Percentiles rank a stretch among this genome's conserved stretches.
These are phyloP conservation scores for Volucella zonaria DNA, from an alignment of 2,888 invertebrate genomes.

Conservation along the genomic window DNA sequence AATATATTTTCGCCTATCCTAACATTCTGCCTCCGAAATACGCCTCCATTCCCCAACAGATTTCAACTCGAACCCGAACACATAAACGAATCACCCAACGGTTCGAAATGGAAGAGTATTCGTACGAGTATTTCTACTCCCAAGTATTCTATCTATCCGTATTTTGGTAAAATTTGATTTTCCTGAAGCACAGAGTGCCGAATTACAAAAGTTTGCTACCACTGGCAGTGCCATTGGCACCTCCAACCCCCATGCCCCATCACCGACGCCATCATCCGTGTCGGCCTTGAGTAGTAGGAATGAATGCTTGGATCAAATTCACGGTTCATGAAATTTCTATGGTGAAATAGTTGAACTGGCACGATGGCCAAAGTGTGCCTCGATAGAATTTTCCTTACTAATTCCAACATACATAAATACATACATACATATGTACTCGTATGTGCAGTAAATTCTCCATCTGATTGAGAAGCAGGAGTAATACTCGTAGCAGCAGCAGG, in stretches of 20 bases:
- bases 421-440: neutral
- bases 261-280: too few relatives aligned
- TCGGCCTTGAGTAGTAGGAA: neutral
- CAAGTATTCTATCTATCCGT: too few relatives aligned
- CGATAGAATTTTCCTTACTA: neutral
- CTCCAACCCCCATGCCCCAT: too few relatives aligned
- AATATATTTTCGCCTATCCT: constrained; percentile 20
- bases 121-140: neutral
- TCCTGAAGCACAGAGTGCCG: neutral
- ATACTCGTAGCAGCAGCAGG: too few relatives aligned
- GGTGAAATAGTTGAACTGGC: constrained; percentile 42
- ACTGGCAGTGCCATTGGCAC: neutral
- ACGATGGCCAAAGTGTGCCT: constrained; percentile 31
- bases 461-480: constrained; percentile 35
- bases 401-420: constrained; percentile 16
- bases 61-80: constrained; percentile 9
- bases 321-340: constrained; percentile 54
- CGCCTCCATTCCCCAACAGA: neutral
- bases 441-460: constrained; percentile 44
- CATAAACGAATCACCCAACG: constrained; percentile 19
- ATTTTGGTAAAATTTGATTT: constrained; percentile 21
- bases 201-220: constrained; percentile 22
- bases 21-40: neutral
- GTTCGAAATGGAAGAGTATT: neutral
- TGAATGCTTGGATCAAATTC: constrained; percentile 38